Percentiles rank a stretch among this genome's conserved stretches.
Evolutionary conservation across 2,113 vertebrate species (phyloP).

Genomic region (Catharus minimus): DNA sequence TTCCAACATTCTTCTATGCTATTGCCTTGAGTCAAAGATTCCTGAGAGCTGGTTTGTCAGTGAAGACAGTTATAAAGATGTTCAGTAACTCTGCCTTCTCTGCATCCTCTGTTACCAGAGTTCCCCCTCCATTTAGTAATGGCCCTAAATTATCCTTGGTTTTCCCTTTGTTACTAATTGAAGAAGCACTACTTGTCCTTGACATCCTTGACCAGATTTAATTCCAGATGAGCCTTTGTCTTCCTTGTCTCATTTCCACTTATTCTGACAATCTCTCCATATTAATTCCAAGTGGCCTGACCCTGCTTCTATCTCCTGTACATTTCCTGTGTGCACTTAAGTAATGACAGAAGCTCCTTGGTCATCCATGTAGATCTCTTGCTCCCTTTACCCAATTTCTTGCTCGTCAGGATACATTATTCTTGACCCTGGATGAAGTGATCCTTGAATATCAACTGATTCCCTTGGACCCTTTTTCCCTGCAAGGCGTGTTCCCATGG

Average conservation of each 20-base stretch:
- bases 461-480: not conserved
- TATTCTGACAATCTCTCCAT: not conserved
- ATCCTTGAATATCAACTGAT: not conserved
- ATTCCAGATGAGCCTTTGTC: not conserved
- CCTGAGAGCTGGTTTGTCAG: not conserved
- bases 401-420: not conserved
- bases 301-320: not conserved
- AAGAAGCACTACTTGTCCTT: not conserved
- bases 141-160: not conserved
- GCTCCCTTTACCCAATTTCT: not conserved
- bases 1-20: not conserved
- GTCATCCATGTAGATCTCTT: not conserved
- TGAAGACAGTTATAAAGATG: not conserved
- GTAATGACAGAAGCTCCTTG: not conserved
- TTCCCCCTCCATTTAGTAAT: not conserved
- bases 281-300: not conserved
- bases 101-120: not conserved
- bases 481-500: not conserved
- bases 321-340: rapidly evolving
- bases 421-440: not conserved
- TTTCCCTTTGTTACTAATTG: not conserved
- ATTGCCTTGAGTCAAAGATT: not conserved
- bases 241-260: not conserved
- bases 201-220: not conserved
- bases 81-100: not conserved